Evolutionary conservation across 2,113 vertebrate species (phyloP).

Genomic region (Beaufortia kweichowensis): DNA sequence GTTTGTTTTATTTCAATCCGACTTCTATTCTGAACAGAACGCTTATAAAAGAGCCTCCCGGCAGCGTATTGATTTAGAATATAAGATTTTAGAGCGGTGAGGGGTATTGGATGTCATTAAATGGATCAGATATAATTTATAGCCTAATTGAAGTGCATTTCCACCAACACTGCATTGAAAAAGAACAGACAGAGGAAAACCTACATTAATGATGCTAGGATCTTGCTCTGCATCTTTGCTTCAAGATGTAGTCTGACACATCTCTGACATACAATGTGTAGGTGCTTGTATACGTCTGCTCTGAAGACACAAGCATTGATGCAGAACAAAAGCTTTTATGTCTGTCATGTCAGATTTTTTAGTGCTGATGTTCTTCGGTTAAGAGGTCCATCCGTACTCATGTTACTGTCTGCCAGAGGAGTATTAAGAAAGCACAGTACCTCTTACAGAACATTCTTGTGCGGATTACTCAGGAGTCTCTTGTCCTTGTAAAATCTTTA

Average conservation of each 20-base stretch:
- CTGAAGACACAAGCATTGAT: not conserved
- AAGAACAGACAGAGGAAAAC: not conserved
- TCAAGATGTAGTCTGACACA: constrained; percentile 4
- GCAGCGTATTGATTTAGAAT: constrained; percentile 20
- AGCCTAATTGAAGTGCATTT: not conserved
- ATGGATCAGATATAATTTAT: not conserved
- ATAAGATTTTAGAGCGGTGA: not conserved
- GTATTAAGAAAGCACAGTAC: not conserved
- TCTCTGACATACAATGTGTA: not conserved
- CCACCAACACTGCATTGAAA: not conserved
- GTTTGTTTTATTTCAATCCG: not conserved
- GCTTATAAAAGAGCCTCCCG: not conserved
- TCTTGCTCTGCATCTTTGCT: not conserved
- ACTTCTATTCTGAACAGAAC: not conserved
- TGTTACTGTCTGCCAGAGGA: not conserved
- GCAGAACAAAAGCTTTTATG: constrained; percentile 13
- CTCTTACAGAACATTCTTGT: constrained; percentile 15
- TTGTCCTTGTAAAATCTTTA: not conserved
- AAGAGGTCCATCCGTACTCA: not conserved
- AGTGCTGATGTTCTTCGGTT: not conserved
- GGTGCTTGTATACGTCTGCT: not conserved
- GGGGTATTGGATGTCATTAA: constrained; percentile 19
- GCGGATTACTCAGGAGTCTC: not conserved
- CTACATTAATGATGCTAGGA: not conserved
- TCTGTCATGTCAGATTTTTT: not conserved